A percentile compares a stretch with the other conserved stretches of the same genome.
phyloP scores from a whole-genome alignment of 2,888 invertebrate genomes.

The Cosmopolites sordidus region DNA sequence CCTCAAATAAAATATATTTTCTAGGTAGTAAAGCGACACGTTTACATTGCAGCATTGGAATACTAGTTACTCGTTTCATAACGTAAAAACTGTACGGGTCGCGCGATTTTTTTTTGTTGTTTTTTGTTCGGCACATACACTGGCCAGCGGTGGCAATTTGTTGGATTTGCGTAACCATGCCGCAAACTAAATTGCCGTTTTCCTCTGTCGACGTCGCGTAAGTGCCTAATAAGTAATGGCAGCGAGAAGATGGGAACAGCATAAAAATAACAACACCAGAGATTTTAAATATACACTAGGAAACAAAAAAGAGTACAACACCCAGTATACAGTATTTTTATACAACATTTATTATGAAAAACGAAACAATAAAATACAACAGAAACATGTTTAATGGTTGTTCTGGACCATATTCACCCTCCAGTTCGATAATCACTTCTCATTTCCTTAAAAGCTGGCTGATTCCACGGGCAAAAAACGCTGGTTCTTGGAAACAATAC shows the following conservation, averaged over 20 bases:
- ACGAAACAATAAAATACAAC: too few species aligned
- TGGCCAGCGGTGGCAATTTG: neutral
- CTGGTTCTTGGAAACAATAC: too few species aligned
- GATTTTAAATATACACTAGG: neutral
- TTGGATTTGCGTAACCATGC: neutral
- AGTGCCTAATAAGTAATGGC: neutral
- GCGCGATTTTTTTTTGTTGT: neutral
- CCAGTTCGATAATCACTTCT: too few species aligned
- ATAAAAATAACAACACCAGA: neutral
- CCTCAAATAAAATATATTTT: neutral
- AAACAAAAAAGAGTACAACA: neutral
- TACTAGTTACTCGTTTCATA: neutral
- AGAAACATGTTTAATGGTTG: too few species aligned
- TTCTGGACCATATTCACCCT: too few species aligned
- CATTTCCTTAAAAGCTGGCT: too few species aligned
- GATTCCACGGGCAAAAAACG: too few species aligned
- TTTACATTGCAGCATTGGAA: neutral
- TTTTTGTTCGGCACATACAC: neutral
- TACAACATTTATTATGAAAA: too few species aligned
- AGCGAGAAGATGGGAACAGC: neutral
- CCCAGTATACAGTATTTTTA: too few species aligned
- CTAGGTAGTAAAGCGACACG: neutral
- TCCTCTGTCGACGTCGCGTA: neutral
- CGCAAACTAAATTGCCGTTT: slow-evolving; percentile 1
- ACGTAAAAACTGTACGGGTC: neutral